Percentiles rank a stretch among this genome's conserved stretches.
These are phyloP conservation scores for Tachina lurida DNA, from an alignment of 2,888 invertebrate genomes.

Conservation along the genomic window DNA sequence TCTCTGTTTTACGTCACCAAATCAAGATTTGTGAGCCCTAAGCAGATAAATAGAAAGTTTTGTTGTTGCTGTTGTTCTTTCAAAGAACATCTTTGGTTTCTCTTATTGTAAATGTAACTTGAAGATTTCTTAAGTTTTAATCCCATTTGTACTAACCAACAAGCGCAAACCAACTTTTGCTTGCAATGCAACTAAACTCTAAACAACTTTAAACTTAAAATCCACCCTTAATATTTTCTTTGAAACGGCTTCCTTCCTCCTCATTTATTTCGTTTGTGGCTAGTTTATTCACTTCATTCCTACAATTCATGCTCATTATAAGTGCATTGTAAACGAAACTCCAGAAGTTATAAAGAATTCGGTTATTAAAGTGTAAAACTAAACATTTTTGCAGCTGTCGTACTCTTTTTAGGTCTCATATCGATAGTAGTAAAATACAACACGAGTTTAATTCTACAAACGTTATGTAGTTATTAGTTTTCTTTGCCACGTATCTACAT, in stretches of 20 bases:
- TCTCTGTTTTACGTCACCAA: too few species aligned
- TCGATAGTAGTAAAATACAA: slow-evolving; percentile 44
- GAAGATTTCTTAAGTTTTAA: background rate
- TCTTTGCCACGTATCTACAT: slow-evolving; percentile 35
- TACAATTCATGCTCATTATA: slow-evolving; percentile 48
- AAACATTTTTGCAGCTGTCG: slow-evolving; percentile 62
- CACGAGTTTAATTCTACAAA: slow-evolving; percentile 36
- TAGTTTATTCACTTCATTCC: slow-evolving; percentile 24
- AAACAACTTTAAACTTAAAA: slow-evolving; percentile 11
- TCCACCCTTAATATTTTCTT: slow-evolving; percentile 27
- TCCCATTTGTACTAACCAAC: background rate
- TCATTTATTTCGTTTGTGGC: slow-evolving; percentile 7
- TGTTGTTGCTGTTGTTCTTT: too few species aligned
- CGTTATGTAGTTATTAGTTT: background rate
- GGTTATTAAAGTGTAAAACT: slow-evolving; percentile 54
- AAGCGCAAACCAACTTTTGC: background rate
- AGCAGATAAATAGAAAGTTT: too few species aligned
- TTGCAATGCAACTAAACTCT: slow-evolving; percentile 19
- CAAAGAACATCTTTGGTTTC: background rate
- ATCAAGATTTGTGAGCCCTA: too few species aligned
- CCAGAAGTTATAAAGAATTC: slow-evolving; percentile 42
- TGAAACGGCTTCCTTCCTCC: slow-evolving; percentile 15
- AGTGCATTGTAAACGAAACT: slow-evolving; percentile 60
- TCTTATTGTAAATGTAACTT: background rate
- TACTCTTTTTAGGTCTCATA: slow-evolving; percentile 38